Conservation (phyloP, 1,140 invertebrate genomes). For the Macrocentrus cingulum region DNA sequence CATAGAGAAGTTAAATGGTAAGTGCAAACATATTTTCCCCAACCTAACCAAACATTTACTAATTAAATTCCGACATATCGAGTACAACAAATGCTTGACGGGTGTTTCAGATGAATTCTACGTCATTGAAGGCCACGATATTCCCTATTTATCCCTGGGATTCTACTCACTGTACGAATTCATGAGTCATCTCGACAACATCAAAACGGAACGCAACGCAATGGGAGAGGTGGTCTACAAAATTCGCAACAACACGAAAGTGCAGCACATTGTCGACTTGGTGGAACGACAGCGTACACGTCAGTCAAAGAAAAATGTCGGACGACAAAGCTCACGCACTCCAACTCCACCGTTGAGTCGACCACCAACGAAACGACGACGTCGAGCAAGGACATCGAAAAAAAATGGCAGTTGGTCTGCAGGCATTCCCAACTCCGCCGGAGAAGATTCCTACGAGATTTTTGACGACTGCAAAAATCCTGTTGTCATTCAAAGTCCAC, state of each 20-base stretch:
- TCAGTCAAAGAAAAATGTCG: too few species aligned
- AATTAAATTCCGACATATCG: too few species aligned
- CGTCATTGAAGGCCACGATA: conserved; percentile 23
- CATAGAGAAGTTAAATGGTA: conserved; percentile 18
- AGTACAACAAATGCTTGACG: background rate
- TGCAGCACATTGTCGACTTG: conserved; percentile 25
- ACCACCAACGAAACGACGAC: too few species aligned
- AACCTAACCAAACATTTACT: too few species aligned
- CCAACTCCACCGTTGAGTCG: too few species aligned
- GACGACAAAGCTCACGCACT: too few species aligned
- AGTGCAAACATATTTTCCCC: conserved; percentile 15
- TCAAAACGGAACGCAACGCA: conserved; percentile 21
- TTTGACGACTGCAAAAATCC: too few species aligned
- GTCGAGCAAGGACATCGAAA: too few species aligned
- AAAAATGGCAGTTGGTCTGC: too few species aligned
- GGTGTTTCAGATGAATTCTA: conserved; percentile 16
- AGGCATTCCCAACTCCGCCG: too few species aligned
- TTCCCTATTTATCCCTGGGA: conserved; percentile 30
- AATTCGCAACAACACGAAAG: conserved; percentile 24
- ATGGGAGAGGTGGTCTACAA: conserved; percentile 11
- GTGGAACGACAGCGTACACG: conserved; percentile 31
- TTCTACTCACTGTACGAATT: conserved; percentile 22
- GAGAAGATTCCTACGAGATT: too few species aligned
- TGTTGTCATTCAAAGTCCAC: too few species aligned
- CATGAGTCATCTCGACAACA: conserved; percentile 19